A percentile compares a stretch with the other conserved stretches of the same genome.
Conservation (phyloP, 2,113 vertebrate genomes). For the Physeter macrocephalus region DNA sequence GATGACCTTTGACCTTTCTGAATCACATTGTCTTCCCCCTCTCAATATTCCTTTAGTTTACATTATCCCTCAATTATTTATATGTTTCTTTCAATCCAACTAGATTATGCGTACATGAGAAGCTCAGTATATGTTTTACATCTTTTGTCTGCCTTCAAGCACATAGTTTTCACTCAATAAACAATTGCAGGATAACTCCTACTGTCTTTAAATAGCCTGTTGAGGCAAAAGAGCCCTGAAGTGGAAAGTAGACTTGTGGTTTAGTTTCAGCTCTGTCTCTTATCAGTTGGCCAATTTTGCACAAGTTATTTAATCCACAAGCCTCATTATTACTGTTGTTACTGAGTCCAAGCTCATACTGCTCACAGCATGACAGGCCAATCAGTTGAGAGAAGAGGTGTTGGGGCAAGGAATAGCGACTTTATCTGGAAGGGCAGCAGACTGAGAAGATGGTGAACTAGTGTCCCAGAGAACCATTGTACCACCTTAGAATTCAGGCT, state of each 20-base stretch:
- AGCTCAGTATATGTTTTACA: neutral
- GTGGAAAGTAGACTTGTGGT: neutral
- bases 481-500: neutral
- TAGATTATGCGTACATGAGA: neutral
- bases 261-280: neutral
- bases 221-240: neutral
- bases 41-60: neutral
- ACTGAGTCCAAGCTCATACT: neutral
- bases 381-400: neutral
- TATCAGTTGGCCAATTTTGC: neutral
- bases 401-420: neutral
- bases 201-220: neutral
- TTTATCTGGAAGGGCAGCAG: neutral
- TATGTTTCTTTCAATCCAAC: neutral
- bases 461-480: neutral
- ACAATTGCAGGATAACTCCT: neutral
- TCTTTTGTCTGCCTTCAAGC: neutral
- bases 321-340: neutral
- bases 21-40: neutral
- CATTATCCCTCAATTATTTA: neutral
- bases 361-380: neutral
- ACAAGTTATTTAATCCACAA: neutral
- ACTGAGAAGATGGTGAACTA: neutral
- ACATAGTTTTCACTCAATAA: neutral
- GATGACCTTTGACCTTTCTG: neutral